Evolutionary conservation across 2,797 vertebrate genomes (phyloP).

Genomic region (Pristis pectinata): DNA sequence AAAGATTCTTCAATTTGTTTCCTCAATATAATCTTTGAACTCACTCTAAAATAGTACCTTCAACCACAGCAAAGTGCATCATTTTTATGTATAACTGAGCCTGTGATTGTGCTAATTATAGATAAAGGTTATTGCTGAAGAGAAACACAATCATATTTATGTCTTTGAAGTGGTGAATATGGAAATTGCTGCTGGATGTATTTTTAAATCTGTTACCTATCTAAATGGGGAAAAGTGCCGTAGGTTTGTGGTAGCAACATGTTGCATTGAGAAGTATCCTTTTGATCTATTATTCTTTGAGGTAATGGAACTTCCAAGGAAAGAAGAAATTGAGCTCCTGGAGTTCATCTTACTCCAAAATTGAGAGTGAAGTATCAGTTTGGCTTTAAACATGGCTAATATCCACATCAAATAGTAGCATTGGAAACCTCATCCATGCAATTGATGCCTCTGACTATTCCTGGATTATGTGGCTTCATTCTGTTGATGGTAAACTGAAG

Average conservation of each 20-base stretch:
- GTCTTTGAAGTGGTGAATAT: not conserved
- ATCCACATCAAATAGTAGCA: not conserved
- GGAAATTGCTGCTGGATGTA: not conserved
- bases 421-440: not conserved
- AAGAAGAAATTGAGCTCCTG: not conserved
- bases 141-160: not conserved
- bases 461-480: too few relatives aligned
- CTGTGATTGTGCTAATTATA: not conserved
- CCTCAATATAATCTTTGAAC: not conserved
- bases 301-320: not conserved
- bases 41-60: not conserved
- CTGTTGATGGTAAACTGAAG: too few relatives aligned
- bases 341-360: not conserved
- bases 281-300: constrained; percentile 6
- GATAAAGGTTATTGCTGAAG: not conserved
- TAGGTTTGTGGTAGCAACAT: not conserved
- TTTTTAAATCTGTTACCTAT: not conserved
- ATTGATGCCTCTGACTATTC: too few relatives aligned
- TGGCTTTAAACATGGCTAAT: not conserved
- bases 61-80: not conserved
- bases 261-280: not conserved
- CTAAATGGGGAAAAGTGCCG: not conserved
- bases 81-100: not conserved
- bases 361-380: not conserved
- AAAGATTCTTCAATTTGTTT: not conserved